Evolutionary conservation across 2,797 vertebrate species (phyloP), one percentile per base, ranked within the genome.

Genomic region (Mormyrops attenuatus): DNA sequence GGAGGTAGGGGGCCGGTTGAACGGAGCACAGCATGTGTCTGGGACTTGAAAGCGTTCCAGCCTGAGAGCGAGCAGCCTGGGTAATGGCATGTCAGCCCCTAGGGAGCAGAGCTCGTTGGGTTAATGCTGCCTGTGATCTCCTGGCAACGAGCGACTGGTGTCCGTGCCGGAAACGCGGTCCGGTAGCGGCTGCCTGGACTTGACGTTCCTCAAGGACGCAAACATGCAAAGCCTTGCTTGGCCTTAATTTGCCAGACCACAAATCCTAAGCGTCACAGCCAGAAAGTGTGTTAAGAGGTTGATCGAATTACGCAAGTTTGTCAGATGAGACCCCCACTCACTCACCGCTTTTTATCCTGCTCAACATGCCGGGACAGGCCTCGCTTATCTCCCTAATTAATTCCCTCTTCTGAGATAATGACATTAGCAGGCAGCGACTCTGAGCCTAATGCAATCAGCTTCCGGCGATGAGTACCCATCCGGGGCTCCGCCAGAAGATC

Each of bases 371-470:
- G 89, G 89, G 88, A 87, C 87, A 90, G 88, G 88, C 57, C 87
- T 26, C 13, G 20, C 89, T 91, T 87, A 26, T 89, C 90, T 92
- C 30, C 88, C 90, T 92, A 92, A 93, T 92, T 92, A 94, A 93
- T 93, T 91, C 92, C 90, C 90, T 92, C 89, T 89, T 84, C 93
- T 90, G 91, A 91, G 88, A 88, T 94, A 93, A 94, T 90, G 92
- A 89, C 89, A 91, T 93, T 92, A 93, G 92, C 90, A 89, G 90
- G 92, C 93, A 93, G 93, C 92, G 91, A 88, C 82, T 86, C 91
- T 89, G 89, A 90, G 69, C n/a, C 91, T 92, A 89, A 94, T 92
- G 91, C 91, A 93, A 92, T 94, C 92, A 93, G 86, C 89, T 89
- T 88, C 89, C 88, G 0, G 0, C 90, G 90, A 90, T 92, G 91